Percentiles rank a stretch among this genome's conserved stretches.
These are phyloP conservation scores for Tachysurus vachellii DNA, from an alignment of 2,113 vertebrate species.

Conservation along the genomic window DNA sequence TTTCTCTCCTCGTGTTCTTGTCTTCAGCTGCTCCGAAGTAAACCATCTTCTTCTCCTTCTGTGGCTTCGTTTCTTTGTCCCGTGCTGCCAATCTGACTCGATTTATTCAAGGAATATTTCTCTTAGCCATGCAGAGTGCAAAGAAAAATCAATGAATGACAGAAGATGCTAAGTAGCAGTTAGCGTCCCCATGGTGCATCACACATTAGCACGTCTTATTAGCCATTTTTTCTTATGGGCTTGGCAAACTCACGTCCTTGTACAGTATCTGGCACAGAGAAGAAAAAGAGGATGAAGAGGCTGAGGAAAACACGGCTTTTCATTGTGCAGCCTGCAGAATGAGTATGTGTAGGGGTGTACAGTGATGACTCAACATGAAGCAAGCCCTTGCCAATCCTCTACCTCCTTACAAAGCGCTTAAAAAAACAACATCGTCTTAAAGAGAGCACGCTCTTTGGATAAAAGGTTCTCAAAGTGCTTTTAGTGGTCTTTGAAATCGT, in stretches of 20 bases:
- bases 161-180: background rate
- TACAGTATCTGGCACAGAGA: background rate
- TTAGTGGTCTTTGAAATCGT: background rate
- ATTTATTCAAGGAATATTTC: background rate
- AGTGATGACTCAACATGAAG: constrained; percentile 27
- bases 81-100: background rate
- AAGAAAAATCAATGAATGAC: background rate
- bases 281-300: background rate
- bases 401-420: background rate
- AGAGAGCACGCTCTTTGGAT: background rate
- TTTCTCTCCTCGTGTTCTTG: background rate
- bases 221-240: background rate
- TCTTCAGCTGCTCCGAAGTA: background rate
- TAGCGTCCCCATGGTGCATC: background rate
- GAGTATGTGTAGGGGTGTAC: constrained; percentile 1
- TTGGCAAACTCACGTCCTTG: background rate
- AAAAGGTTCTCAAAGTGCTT: background rate
- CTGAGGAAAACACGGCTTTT: background rate
- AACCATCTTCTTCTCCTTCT: background rate
- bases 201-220: constrained; percentile 10
- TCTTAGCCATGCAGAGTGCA: background rate
- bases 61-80: background rate
- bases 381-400: background rate
- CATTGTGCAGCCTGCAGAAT: constrained; percentile 24
- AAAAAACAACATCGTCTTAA: background rate